A percentile compares a stretch with the other conserved stretches of the same genome.
Conservation (phyloP, 2,113 vertebrate genomes). For the Dicaeum eximium region DNA sequence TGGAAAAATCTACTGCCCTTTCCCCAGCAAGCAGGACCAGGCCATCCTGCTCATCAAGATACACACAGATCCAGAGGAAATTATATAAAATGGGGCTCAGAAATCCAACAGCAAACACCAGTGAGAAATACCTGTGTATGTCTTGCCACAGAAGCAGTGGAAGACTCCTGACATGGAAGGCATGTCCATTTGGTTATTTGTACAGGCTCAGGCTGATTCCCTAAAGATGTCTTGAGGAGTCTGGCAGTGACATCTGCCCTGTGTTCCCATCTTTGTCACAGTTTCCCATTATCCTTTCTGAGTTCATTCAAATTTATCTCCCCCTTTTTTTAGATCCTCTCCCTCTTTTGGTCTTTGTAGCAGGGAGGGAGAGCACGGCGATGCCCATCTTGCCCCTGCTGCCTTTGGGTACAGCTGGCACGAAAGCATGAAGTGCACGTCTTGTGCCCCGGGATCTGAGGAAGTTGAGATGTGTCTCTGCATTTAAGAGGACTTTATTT, state of each 20-base stretch:
- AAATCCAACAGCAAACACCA: neutral
- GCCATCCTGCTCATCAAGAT: neutral
- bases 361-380: fast-evolving
- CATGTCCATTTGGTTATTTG: neutral
- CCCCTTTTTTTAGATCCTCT: neutral
- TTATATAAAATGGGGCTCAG: neutral
- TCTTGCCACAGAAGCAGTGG: neutral
- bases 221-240: neutral
- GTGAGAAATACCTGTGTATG: neutral
- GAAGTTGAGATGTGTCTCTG: neutral
- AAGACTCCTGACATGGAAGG: neutral
- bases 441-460: neutral
- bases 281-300: neutral
- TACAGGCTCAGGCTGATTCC: neutral
- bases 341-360: neutral
- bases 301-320: neutral
- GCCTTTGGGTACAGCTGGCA: neutral
- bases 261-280: neutral
- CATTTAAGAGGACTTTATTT: neutral
- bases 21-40: neutral
- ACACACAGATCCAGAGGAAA: neutral
- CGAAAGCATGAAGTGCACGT: neutral
- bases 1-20: neutral
- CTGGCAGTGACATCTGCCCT: neutral
- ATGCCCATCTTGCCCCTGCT: neutral